These are phyloP conservation scores for Heliocidaris tuberculata DNA, from an alignment of 35 echinoderm and acorn worm genomes.

Conservation along the genomic window DNA sequence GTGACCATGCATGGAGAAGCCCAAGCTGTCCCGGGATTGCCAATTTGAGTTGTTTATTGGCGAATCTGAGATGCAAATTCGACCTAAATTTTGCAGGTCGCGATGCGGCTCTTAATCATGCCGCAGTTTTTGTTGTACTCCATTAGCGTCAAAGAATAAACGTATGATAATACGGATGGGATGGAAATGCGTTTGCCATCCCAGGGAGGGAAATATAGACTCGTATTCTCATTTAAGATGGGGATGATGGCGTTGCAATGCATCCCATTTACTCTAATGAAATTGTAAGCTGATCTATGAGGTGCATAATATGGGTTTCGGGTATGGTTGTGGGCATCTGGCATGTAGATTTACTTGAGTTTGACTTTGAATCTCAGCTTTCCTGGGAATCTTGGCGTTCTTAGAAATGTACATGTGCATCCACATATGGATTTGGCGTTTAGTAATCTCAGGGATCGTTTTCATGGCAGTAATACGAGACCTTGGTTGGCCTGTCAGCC, in stretches of 20 bases:
- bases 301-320: neutral
- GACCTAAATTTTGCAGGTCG: neutral
- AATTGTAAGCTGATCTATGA: neutral
- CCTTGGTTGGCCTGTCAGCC: neutral
- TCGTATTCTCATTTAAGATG: neutral
- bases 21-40: neutral
- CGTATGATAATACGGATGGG: neutral
- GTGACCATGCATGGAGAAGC: neutral
- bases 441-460: neutral
- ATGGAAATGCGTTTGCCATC: neutral
- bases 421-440: neutral
- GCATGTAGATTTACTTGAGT: neutral
- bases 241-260: neutral
- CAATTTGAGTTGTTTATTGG: neutral
- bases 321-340: neutral
- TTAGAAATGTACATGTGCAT: neutral
- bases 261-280: constrained; percentile 11
- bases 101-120: neutral
- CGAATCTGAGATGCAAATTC: neutral
- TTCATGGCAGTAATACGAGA: neutral
- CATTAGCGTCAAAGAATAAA: neutral
- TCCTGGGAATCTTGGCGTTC: neutral
- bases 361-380: neutral
- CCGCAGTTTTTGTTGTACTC: neutral
- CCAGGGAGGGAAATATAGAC: neutral